Evolutionary conservation across 2,113 vertebrate species (phyloP), one percentile per base, ranked within the genome.

Genomic region (Thymallus thymallus): DNA sequence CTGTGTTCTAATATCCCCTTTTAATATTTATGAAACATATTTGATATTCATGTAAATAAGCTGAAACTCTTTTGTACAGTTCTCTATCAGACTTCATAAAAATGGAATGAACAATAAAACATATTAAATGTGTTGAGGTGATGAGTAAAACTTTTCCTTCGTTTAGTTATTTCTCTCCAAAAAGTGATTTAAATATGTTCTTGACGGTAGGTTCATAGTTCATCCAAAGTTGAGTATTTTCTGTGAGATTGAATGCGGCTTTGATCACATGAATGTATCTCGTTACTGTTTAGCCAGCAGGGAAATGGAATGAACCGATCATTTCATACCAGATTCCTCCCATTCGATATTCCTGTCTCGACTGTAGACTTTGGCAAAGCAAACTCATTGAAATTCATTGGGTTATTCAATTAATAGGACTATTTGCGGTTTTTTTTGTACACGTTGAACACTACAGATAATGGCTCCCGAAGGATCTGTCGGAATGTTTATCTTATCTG

Each of bases 401-500:
- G 35, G 35, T 10, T 41, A 41, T 41, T 41, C 35, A 10, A 12
- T 41, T 10, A 0, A 10, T 41, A 12, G 9, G 0, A 3, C 20
- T 12, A 10, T 0, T 20, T 13, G 29, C 0, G 0, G n/a, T n/a
- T n/a, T 51, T 58, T 14, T 63, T 56, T 64, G 22, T 7, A 51
- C 68, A 69, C 16, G 46, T 45, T 24, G 24, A 41, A 10, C 7
- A 41, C 35, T 41, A 41, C 35, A 41, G 48, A 72, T 61, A 23
- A 55, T 61, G 10, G 9, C 35, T 10, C 35, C 35, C 9, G 2
- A 41, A 3, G 35, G 35, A 41, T 12, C 24, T 41, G 18, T 35
- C 61, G 30, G 66, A 74, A 24, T 24, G n/a, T 69, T 65, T 13
- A 62, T 76, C 35, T 45, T 45, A 58, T 79, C 16, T 35, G 5